phyloP scores from a whole-genome alignment of 1,140 invertebrate species.

The Trichonephila inaurata region DNA sequence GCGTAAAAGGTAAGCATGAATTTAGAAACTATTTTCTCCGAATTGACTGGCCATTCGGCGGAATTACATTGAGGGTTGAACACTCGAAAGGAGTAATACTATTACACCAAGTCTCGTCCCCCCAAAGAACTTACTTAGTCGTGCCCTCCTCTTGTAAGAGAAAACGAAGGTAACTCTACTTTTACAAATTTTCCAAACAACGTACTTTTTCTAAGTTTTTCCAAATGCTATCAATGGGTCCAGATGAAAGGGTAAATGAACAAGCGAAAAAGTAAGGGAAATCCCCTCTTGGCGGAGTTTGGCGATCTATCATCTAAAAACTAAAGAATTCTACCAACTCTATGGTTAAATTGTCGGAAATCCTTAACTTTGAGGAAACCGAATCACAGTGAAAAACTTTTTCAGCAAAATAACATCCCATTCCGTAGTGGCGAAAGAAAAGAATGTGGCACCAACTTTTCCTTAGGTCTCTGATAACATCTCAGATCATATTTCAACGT shows the following conservation, averaged over 20 bases:
- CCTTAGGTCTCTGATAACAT: slow-evolving; percentile 20
- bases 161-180: no score
- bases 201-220: no score
- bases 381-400: neutral
- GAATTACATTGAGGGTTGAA: no score
- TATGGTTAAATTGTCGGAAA: slow-evolving; percentile 25
- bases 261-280: neutral
- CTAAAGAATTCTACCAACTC: neutral
- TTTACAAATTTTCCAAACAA: no score
- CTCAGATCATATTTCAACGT: slow-evolving; percentile 62
- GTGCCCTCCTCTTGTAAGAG: no score
- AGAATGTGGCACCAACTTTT: slow-evolving; percentile 22
- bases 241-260: neutral
- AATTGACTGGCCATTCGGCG: no score
- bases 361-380: neutral
- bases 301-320: neutral
- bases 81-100: no score
- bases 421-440: slow-evolving; percentile 30
- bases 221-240: no score
- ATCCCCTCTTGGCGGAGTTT: neutral
- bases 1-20: no score
- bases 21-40: no score
- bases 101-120: no score
- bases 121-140: no score
- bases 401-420: neutral